Evolutionary conservation across 2,888 invertebrate species (phyloP).

Genomic region (Anagyrus pseudococci): DNA sequence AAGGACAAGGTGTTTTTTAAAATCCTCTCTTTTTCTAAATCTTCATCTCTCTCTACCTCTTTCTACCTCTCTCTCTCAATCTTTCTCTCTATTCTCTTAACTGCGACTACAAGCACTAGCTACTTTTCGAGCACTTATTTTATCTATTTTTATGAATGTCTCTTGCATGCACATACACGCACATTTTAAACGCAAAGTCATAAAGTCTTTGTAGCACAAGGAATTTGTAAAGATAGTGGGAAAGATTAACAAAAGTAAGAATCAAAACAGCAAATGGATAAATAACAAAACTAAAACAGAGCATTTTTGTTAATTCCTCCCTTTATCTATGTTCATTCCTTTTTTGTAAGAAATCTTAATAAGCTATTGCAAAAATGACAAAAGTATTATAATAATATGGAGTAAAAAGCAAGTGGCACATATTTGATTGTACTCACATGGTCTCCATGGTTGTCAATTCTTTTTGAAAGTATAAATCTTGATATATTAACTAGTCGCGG

Average conservation of each 20-base stretch:
- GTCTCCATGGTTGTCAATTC: constrained; percentile 59
- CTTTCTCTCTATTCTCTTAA: neutral
- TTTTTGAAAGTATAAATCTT: constrained; percentile 58
- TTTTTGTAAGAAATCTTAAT: neutral
- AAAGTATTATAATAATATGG: neutral
- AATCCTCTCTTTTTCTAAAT: constrained; percentile 16
- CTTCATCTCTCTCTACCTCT: constrained; percentile 4
- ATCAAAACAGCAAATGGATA: neutral
- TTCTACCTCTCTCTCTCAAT: neutral
- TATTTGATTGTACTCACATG: constrained; percentile 45
- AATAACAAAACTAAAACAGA: too few species aligned
- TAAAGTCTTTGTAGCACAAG: constrained; percentile 1
- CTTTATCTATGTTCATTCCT: too few species aligned
- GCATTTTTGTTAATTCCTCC: too few species aligned
- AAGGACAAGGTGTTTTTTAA: too few species aligned
- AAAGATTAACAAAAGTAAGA: neutral
- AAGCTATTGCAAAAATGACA: constrained; percentile 3
- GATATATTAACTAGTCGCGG: constrained; percentile 21
- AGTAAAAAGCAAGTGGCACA: constrained; percentile 37
- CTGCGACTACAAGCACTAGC: neutral
- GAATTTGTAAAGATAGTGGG: too few species aligned
- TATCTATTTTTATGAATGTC: too few species aligned
- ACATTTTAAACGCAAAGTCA: constrained; percentile 31
- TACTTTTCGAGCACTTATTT: constrained; percentile 23
- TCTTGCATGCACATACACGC: too few species aligned